Evolutionary conservation across 2,888 invertebrate genomes (phyloP), one percentile per base, ranked within the genome.

Genomic region (Spisula subtruncata): DNA sequence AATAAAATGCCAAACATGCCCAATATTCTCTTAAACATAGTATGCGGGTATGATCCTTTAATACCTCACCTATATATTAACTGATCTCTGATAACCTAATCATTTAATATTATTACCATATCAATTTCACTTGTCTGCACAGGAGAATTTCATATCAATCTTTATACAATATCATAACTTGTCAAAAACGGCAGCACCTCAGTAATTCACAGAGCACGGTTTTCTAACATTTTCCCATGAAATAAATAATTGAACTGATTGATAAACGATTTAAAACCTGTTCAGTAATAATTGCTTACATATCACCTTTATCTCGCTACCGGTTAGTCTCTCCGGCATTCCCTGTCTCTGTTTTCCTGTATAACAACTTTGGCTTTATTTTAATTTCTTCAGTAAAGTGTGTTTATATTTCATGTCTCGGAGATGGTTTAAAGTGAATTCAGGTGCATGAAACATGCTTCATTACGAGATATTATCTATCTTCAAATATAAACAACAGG

Each of bases 181-280:
- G 71, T 71, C 71, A 71, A 29, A 66, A 71, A 14, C 29, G 25
- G 25, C 18, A 71, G 32, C 71, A 71, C 29, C 29, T 71, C n/a
- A 25, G 2, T 71, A 71, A 71, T 71, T 25, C 71, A 25, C 71
- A 25, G 29, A 71, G n/a, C 71, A 71, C 32, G 25, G 29, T 25
- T 84, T 84, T 71, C 29, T 14, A 84, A 46, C 32, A 54, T 79
- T 85, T 85, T 85, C 85, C 85, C 85, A 85, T 79, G 85, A 66
- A 85, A 85, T 32, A 79, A 51, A 75, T 85, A 85, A 75, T 79
- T 85, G 85, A 85, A 75, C 48, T 54, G 79, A 79, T 85, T 54
- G 75, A 79, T 85, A 85, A 85, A 54, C 32, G 35, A 71, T 71
- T 71, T 71, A 71, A 71, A 71, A 71, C 71, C 71, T 32, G 71